These are phyloP conservation scores for Hyles vespertilio DNA, from an alignment of 1,140 invertebrate genomes.

Conservation along the genomic window DNA sequence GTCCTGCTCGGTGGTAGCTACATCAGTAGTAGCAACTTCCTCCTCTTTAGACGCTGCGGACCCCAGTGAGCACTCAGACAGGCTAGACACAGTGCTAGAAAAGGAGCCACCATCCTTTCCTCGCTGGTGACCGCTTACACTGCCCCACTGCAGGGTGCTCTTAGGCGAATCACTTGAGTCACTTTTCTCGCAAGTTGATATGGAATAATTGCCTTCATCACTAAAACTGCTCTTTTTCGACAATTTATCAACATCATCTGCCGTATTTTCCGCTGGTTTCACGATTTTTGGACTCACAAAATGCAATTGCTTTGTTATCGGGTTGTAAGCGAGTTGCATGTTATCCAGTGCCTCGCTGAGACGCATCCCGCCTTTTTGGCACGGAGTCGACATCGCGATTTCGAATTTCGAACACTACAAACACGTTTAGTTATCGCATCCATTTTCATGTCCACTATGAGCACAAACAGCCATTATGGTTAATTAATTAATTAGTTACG, in stretches of 20 bases:
- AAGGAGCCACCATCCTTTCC: constrained; percentile 71
- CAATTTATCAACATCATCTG: constrained; percentile 60
- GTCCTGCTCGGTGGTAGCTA: constrained; percentile 34
- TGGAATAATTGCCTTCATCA: constrained; percentile 72
- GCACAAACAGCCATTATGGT: constrained; percentile 5
- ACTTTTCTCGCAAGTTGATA: constrained; percentile 72
- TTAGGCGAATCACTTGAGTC: constrained; percentile 70
- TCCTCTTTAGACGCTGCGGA: constrained; percentile 65
- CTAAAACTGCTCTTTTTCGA: constrained; percentile 72
- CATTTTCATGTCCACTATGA: constrained; percentile 27
- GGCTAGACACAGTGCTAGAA: constrained; percentile 71
- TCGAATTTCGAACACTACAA: constrained; percentile 27
- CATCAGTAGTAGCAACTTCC: constrained; percentile 32
- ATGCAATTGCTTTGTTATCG: constrained; percentile 73
- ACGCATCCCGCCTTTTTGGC: constrained; percentile 71
- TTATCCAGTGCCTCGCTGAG: constrained; percentile 71
- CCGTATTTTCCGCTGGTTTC: constrained; percentile 41
- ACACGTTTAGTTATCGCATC: constrained; percentile 33
- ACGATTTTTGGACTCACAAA: constrained; percentile 69
- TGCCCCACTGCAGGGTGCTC: constrained; percentile 68
- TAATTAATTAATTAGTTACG: constrained; percentile 3
- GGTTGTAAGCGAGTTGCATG: constrained; percentile 74
- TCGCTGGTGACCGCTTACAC: constrained; percentile 68
- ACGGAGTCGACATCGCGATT: constrained; percentile 58
- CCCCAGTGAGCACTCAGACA: constrained; percentile 68